A percentile compares a stretch with the other conserved stretches of the same genome.
Conservation (phyloP, 1,140 invertebrate genomes). For the Samia ricini region DNA sequence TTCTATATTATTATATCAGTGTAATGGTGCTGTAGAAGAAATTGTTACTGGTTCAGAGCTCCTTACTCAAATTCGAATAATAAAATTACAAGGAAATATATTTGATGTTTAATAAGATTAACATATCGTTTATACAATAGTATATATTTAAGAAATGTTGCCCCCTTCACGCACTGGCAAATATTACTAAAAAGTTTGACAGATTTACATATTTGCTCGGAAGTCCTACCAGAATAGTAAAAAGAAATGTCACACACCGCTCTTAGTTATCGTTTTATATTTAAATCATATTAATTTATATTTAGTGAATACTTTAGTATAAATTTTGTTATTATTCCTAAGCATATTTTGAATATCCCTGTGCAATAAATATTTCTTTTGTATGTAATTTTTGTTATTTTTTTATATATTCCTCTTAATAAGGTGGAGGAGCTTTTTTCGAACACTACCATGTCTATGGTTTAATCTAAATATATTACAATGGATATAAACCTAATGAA, state of each 20-base stretch:
- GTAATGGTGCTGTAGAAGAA: not conserved
- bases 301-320: constrained; percentile 10
- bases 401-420: constrained; percentile 5
- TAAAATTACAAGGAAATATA: too few species aligned
- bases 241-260: not conserved
- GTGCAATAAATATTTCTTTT: constrained; percentile 62
- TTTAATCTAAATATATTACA: too few species aligned
- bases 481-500: too few species aligned
- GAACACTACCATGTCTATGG: too few species aligned
- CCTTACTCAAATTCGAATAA: not conserved
- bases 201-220: not conserved
- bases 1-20: not conserved
- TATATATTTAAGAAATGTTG: not conserved
- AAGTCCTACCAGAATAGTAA: not conserved
- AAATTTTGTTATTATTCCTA: constrained; percentile 34
- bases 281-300: not conserved
- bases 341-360: constrained; percentile 39
- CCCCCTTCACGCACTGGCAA: not conserved
- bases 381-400: constrained; percentile 34
- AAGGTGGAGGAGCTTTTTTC: too few species aligned
- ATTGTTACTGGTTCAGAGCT: not conserved
- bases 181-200: not conserved
- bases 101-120: too few species aligned
- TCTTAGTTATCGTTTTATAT: not conserved
- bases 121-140: not conserved